A percentile compares a stretch with the other conserved stretches of the same genome.
Conservation (phyloP, 2,888 invertebrate genomes). For the Frankliniella intonsa region DNA sequence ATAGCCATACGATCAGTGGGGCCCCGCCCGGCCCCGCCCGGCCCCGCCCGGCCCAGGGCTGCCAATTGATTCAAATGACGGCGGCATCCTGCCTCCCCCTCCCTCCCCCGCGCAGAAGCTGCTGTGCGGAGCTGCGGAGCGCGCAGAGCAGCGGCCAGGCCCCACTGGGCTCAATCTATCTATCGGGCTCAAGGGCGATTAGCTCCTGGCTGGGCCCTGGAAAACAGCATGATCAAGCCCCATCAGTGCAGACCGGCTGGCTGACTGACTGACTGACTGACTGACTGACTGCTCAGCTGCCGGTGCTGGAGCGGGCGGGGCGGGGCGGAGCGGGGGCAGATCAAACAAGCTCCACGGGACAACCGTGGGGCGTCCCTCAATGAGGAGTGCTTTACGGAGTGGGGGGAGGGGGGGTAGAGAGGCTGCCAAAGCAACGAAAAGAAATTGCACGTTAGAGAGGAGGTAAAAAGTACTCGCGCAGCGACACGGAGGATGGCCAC, state of each 20-base stretch:
- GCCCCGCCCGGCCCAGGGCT: not conserved
- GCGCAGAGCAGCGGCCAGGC: not conserved
- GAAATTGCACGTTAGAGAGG: no score
- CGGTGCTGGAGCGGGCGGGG: no score
- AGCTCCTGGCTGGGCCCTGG: not conserved
- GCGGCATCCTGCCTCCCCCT: constrained; percentile 10
- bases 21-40: no score
- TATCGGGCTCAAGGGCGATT: not conserved
- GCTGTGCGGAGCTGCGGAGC: not conserved
- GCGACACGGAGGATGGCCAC: not conserved
- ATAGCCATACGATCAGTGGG: not conserved
- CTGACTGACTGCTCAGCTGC: no score
- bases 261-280: no score
- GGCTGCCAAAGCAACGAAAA: no score
- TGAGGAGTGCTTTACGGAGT: no score
- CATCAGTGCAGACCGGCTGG: not conserved
- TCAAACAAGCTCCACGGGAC: no score
- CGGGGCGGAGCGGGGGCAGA: no score
- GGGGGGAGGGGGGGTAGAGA: no score
- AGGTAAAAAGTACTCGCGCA: no score
- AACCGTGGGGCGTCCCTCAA: no score
- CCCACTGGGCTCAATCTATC: not conserved
- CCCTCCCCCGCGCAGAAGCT: not conserved
- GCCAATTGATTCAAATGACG: constrained; percentile 25
- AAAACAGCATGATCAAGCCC: constrained; percentile 2